Base-by-base conservation (phyloP, 2,888 invertebrate genomes). In the Lissocephala sabroskyi region DNA sequence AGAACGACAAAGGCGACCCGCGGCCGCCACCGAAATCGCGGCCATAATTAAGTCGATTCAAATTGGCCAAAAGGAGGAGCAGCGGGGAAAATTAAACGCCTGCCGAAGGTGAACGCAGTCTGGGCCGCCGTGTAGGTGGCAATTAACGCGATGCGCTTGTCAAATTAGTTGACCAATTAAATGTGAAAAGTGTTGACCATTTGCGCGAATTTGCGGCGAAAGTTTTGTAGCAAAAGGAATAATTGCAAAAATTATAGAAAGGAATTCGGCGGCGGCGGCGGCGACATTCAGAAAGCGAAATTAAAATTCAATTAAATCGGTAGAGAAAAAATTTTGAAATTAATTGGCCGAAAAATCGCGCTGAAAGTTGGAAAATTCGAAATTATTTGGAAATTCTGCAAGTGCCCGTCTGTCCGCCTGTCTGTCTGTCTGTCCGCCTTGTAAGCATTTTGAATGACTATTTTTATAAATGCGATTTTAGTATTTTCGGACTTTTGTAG, bases 371-470 rank as follows among this genome's bases (percentile, higher is more conserved):
- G n/a, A n/a, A n/a, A n/a, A n/a, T n/a, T n/a, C n/a, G n/a, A n/a
- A n/a, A n/a, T n/a, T n/a, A n/a, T n/a, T n/a, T n/a, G n/a, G n/a
- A n/a, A n/a, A 16, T 5, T 29, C n/a, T n/a, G n/a, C n/a, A n/a
- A 26, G 40, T 32, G 16, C 7, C 39, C 10, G 45, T 23, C 33
- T 35, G 26, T 14, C 29, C 11, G 40, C 32, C 39, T 37, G 33
- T 43, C 30, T 37, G 37, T 42, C 19, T n/a, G n/a, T n/a, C n/a
- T n/a, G n/a, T n/a, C n/a, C 33, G 18, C 19, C 9, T 14, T 11
- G 68, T 64, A 77, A 68, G 74, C 74, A 70, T 74, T 68, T 68
- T 74, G 78, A 77, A 70, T 70, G 74, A 70, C 62, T 78, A 78
- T 78, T 70, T 78, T 61, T 66, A 67, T 53, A n/a, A n/a, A n/a